Evolutionary conservation across 1,140 invertebrate genomes (phyloP).

Genomic region (Sesamia nonagrioides): DNA sequence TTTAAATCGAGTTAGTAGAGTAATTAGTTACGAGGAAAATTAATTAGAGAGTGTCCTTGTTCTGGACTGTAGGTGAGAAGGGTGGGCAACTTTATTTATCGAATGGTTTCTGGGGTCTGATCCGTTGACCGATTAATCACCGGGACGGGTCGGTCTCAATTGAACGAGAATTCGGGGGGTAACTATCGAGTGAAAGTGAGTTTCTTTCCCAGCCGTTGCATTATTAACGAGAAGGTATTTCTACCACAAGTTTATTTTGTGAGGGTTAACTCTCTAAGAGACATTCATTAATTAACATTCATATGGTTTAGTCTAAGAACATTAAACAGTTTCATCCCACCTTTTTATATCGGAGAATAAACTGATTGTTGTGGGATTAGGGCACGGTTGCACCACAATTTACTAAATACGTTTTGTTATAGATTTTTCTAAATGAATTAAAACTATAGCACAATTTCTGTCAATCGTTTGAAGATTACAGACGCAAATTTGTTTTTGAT

Average conservation of each 20-base stretch:
- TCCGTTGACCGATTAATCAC: constrained; percentile 18
- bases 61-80: constrained; percentile 2
- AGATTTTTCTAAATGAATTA: no score
- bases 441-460: no score
- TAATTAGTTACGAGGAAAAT: background rate
- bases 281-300: no score
- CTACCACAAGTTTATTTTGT: background rate
- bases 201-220: background rate
- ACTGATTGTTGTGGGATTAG: no score
- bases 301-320: no score
- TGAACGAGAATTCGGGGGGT: background rate
- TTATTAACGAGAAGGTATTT: background rate
- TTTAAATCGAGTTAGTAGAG: background rate
- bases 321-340: no score
- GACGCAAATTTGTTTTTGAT: no score
- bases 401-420: no score
- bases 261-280: no score
- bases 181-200: background rate
- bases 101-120: background rate
- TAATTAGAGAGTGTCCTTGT: constrained; percentile 7
- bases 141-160: background rate
- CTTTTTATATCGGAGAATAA: no score
- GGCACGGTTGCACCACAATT: no score
- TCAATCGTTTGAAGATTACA: no score
- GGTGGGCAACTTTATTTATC: constrained; percentile 13